Conservation (phyloP, 1,140 invertebrate species). For the Brachionus sp. region DNA sequence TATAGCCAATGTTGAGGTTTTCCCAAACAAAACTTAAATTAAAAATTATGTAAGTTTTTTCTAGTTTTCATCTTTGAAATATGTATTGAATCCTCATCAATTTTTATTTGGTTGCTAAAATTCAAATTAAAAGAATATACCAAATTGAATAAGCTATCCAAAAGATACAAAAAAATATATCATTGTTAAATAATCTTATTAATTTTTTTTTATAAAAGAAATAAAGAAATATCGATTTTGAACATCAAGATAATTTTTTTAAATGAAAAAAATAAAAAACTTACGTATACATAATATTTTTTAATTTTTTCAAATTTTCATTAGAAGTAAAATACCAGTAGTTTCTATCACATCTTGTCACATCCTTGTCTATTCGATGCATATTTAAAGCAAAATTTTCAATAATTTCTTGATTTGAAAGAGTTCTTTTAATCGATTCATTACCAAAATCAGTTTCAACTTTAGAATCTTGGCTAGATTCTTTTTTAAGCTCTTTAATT, state of each 20-base stretch:
- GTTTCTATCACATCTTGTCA: constrained; percentile 68
- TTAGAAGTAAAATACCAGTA: constrained; percentile 79
- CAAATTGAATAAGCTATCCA: too few species aligned
- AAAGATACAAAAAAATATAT: too few species aligned
- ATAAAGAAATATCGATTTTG: too few species aligned
- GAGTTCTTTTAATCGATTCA: not conserved
- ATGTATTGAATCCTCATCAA: too few species aligned
- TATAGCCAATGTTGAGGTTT: constrained; percentile 76
- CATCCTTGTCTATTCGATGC: constrained; percentile 47
- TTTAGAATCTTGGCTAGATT: not conserved
- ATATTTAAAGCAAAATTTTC: constrained; percentile 45
- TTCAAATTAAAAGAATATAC: too few species aligned
- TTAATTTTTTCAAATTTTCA: constrained; percentile 84
- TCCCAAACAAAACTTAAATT: constrained; percentile 80
- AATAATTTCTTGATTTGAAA: constrained; percentile 46
- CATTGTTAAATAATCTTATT: too few species aligned
- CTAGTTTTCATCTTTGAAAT: constrained; percentile 57
- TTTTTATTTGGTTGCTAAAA: too few species aligned
- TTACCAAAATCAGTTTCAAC: not conserved
- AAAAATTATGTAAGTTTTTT: constrained; percentile 48
- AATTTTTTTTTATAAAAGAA: too few species aligned
- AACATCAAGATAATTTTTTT: too few species aligned
- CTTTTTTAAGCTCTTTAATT: not conserved
- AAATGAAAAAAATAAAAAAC: constrained; percentile 27
- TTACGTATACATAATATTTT: constrained; percentile 91